A percentile compares a stretch with the other conserved stretches of the same genome.
Evolutionary conservation across 2,888 invertebrate genomes (phyloP).

Genomic region (Acrocera orbiculus): DNA sequence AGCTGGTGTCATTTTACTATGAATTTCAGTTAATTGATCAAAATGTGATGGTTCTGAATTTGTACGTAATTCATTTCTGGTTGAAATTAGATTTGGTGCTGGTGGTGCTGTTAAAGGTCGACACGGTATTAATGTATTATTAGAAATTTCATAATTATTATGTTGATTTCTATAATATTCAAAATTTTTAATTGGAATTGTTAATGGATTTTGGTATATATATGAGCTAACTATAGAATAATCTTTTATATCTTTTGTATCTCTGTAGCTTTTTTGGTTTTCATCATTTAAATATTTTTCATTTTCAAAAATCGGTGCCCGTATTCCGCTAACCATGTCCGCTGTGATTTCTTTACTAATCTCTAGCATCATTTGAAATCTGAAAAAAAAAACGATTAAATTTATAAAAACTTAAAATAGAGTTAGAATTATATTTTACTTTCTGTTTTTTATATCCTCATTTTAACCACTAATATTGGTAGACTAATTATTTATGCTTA

Average conservation of each 20-base stretch:
- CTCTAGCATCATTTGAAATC: constrained; percentile 33
- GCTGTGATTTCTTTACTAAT: constrained; percentile 26
- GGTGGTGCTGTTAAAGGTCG: constrained; percentile 8
- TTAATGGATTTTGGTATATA: constrained; percentile 26
- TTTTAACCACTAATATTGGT: too few relatives aligned
- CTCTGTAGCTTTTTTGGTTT: background rate
- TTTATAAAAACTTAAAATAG: too few relatives aligned
- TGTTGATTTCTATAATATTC: background rate
- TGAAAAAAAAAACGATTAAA: too few relatives aligned
- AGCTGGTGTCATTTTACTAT: background rate
- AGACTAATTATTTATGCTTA: too few relatives aligned
- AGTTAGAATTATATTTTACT: too few relatives aligned
- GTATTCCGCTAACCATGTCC: constrained; percentile 26
- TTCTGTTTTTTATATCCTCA: too few relatives aligned
- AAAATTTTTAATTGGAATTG: constrained; percentile 17
- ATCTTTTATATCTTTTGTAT: background rate
- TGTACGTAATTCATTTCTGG: constrained; percentile 4
- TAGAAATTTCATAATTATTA: background rate
- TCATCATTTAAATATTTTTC: constrained; percentile 7
- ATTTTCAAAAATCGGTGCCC: constrained; percentile 22
- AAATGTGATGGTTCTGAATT: background rate
- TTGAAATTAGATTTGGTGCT: background rate
- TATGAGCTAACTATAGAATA: constrained; percentile 18
- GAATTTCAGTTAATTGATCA: background rate
- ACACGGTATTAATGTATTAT: background rate